phyloP scores from a whole-genome alignment of 2,888 invertebrate genomes.

The Bursaphelenchus okinawaensis region DNA sequence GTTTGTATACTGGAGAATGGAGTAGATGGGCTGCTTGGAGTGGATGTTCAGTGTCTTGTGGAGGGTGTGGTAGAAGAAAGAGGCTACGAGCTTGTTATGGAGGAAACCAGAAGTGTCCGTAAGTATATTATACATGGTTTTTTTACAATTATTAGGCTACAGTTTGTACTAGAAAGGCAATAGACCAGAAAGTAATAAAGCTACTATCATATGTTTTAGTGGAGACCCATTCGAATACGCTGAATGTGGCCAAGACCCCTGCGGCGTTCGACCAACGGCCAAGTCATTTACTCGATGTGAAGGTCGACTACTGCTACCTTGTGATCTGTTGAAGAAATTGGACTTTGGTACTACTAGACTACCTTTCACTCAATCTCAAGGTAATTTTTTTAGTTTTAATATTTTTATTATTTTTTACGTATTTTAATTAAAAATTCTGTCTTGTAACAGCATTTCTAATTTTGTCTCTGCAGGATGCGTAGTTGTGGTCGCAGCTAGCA shows the following conservation, averaged over 20 bases:
- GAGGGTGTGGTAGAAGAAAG: conserved; percentile 33
- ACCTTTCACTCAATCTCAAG: background rate
- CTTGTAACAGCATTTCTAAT: background rate
- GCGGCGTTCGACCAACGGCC: conserved; percentile 23
- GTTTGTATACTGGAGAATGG: background rate
- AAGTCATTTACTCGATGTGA: conserved; percentile 17
- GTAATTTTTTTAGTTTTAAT: conserved; percentile 1
- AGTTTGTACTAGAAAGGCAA: no score
- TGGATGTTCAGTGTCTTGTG: conserved; percentile 30
- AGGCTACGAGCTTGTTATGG: conserved; percentile 47
- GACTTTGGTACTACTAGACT: conserved; percentile 46
- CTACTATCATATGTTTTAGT: conserved; percentile 27
- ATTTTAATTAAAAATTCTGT: background rate
- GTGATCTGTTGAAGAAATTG: conserved; percentile 44
- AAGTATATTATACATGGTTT: no score
- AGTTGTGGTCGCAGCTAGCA: no score
- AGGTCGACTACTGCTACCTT: conserved; percentile 45
- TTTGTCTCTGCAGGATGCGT: background rate
- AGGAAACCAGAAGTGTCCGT: conserved; percentile 45
- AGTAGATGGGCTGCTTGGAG: conserved; percentile 19
- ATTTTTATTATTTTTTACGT: background rate
- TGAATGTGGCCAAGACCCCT: conserved; percentile 42
- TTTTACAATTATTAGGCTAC: no score
- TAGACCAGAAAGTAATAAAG: background rate
- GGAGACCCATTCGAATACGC: conserved; percentile 34